phyloP scores from a whole-genome alignment of 2,888 invertebrate genomes.

The Apocheima hispidaria region DNA sequence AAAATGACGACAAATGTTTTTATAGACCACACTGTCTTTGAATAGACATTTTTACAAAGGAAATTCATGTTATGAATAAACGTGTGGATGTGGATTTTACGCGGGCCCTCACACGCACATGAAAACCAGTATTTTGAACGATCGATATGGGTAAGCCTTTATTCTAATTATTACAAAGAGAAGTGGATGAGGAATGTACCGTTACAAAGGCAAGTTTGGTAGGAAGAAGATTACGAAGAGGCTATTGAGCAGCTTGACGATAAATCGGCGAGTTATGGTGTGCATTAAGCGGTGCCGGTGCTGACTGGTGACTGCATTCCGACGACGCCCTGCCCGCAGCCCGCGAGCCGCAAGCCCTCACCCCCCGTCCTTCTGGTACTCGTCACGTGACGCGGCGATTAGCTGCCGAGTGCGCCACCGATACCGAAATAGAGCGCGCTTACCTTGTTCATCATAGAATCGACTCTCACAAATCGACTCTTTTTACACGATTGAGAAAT shows the following conservation, averaged over 20 bases:
- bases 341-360: constrained; percentile 62
- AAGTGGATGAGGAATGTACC: neutral
- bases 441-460: constrained; percentile 68
- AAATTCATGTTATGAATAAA: neutral
- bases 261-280: constrained; percentile 74
- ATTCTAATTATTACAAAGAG: constrained; percentile 1
- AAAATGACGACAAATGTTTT: neutral
- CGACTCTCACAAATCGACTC: constrained; percentile 70
- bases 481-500: constrained; percentile 36
- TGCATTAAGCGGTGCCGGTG: constrained; percentile 67
- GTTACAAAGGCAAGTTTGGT: neutral
- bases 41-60: neutral
- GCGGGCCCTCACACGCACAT: neutral
- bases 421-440: constrained; percentile 82
- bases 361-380: constrained; percentile 82
- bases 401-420: constrained; percentile 82
- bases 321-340: constrained; percentile 60
- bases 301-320: constrained; percentile 80
- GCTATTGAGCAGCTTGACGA: constrained; percentile 58
- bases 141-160: too few relatives aligned
- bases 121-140: constrained; percentile 1
- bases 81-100: neutral
- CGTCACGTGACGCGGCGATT: constrained; percentile 85
- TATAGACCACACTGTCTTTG: neutral
- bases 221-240: constrained; percentile 20